Evolutionary conservation across 2,113 vertebrate genomes (phyloP), one percentile per base, ranked within the genome.

Genomic region (Gopherus evgoodei): DNA sequence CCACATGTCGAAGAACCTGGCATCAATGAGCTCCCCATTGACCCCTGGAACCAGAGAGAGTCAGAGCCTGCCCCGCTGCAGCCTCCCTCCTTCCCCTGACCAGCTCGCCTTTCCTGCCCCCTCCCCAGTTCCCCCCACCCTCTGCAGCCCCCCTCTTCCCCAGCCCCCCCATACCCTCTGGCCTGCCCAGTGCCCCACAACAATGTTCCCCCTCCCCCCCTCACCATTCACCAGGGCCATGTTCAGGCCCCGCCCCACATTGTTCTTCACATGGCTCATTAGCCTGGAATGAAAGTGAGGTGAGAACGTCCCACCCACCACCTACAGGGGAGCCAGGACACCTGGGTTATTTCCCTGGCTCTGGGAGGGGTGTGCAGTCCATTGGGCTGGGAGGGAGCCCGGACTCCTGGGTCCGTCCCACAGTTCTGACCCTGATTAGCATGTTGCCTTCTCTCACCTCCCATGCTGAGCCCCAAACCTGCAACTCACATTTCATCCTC

Each of bases 241-340:
- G 97, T 99, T 99, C 31, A 99, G 97, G 54, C 99, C 99, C 56
- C 99, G 98, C 57, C 99, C 99, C 54, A 99, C 98, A 2, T 99
- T 99, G 98, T 99, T 99, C 95, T 99, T 99, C 93, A 99, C 98
- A n/a, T 99, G 99, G 98, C 99, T 99, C 97, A 99, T 92, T 57
- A 99, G 97, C 97, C 99, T 99, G 97, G 42, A 81, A 95, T 79
- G 94, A 31, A 42, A 42, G 42, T 42, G 42, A 42, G 42, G 42
- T 42, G 42, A 42, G 42, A 42, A 42, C 11, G 5, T 16, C 17
- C 13, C 38, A 38, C 83, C 13, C 8, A 25, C 81, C 56, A 42
- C 8, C 11, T 42, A 11, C 52, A 52, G 50, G 12, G 35, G 5
- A 53, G 50, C 52, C 81, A 24, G 47, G 6, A 56, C 56, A 6